phyloP scores from a whole-genome alignment of 2,797 vertebrate genomes.

The Rhincodon typus region DNA sequence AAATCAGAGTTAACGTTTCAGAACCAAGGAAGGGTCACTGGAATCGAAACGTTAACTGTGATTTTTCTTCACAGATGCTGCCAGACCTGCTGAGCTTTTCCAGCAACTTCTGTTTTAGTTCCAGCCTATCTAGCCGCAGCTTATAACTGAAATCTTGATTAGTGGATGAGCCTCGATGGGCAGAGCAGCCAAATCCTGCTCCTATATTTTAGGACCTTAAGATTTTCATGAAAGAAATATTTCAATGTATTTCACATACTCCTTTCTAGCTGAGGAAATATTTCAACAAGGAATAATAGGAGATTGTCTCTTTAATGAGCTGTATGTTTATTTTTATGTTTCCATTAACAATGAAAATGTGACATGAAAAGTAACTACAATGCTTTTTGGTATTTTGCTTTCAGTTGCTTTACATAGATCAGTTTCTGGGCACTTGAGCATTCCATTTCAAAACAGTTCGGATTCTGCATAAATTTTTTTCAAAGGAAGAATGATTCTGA shows the following conservation, averaged over 20 bases:
- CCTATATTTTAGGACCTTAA: too few species aligned
- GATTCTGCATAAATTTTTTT: not conserved
- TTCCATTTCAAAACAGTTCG: not conserved
- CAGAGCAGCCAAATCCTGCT: too few species aligned
- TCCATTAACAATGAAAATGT: not conserved
- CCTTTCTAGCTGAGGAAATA: not conserved
- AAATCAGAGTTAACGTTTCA: too few species aligned
- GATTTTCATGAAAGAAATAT: not conserved
- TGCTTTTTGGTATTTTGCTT: not conserved
- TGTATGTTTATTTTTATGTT: not conserved
- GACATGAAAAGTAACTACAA: not conserved
- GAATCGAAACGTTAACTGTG: too few species aligned
- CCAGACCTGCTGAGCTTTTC: too few species aligned
- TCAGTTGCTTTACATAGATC: not conserved
- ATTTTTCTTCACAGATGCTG: too few species aligned
- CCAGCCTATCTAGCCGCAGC: too few species aligned
- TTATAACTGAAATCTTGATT: too few species aligned
- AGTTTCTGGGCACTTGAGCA: not conserved
- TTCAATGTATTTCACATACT: not conserved
- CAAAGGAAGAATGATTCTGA: not conserved
- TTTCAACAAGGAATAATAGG: not conserved
- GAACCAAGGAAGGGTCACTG: too few species aligned
- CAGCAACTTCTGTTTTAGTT: too few species aligned
- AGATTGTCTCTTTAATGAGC: not conserved
- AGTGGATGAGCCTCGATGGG: too few species aligned